Evolutionary conservation across 2,113 vertebrate genomes (phyloP).

Genomic region (Pelmatolapia mariae): DNA sequence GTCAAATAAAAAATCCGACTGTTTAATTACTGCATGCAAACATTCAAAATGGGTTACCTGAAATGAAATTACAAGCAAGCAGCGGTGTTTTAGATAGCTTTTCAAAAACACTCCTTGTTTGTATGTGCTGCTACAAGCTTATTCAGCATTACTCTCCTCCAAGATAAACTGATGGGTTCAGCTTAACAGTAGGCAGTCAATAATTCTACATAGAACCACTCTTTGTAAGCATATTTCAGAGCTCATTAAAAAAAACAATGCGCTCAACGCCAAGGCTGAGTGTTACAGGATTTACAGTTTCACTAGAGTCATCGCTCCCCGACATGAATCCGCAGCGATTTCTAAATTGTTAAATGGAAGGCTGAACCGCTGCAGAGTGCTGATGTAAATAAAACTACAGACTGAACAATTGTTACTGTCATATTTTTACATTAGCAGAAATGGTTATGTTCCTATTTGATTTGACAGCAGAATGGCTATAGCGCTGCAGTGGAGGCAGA

Average conservation of each 20-base stretch:
- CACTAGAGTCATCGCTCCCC: background rate
- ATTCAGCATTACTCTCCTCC: background rate
- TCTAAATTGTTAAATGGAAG: background rate
- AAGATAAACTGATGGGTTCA: background rate
- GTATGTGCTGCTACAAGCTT: background rate
- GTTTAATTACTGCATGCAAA: background rate
- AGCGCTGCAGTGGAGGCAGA: background rate
- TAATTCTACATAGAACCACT: background rate
- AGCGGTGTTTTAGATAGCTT: background rate
- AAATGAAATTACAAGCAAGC: background rate
- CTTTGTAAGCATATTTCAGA: slow-evolving; percentile 33
- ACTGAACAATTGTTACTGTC: background rate
- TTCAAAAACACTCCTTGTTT: background rate
- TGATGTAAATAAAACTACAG: background rate
- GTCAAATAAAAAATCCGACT: background rate
- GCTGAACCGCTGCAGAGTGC: background rate
- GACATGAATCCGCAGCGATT: background rate
- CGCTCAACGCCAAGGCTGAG: background rate
- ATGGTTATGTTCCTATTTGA: background rate
- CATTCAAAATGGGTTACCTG: background rate
- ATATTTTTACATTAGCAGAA: background rate
- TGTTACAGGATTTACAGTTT: background rate
- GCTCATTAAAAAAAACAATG: slow-evolving; percentile 27
- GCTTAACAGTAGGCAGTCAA: background rate
- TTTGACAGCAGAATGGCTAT: background rate